phyloP scores from a whole-genome alignment of 2,888 invertebrate species.

The Lepetodrilus schrolli region DNA sequence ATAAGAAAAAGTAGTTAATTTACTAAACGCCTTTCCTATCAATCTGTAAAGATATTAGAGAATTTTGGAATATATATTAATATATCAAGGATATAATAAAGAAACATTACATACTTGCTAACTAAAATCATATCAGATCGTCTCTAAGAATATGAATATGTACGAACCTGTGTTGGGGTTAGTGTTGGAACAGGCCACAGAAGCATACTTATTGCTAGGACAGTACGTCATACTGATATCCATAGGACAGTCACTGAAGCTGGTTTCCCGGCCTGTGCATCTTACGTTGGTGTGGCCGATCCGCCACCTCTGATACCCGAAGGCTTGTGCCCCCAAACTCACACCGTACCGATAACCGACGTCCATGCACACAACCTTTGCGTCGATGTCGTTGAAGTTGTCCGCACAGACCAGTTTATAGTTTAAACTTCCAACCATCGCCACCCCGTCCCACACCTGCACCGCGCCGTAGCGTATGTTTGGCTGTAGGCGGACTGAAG shows the following conservation, averaged over 20 bases:
- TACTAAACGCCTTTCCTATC: too few species aligned
- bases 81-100: too few species aligned
- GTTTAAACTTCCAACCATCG: too few species aligned
- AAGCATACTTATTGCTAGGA: slow-evolving; percentile 57
- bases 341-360: slow-evolving; percentile 57
- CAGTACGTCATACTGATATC: slow-evolving; percentile 46
- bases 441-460: slow-evolving; percentile 35
- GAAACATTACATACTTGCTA: too few species aligned
- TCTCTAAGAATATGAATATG: too few species aligned
- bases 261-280: slow-evolving; percentile 51
- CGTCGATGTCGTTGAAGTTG: slow-evolving; percentile 56
- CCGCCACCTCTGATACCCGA: slow-evolving; percentile 47
- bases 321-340: slow-evolving; percentile 60
- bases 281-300: slow-evolving; percentile 49
- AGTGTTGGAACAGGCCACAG: slow-evolving; percentile 59
- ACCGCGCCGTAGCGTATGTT: slow-evolving; percentile 59
- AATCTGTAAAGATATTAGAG: too few species aligned
- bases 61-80: too few species aligned
- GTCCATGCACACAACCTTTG: slow-evolving; percentile 52
- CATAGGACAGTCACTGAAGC: slow-evolving; percentile 51
- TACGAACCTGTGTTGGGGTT: slow-evolving; percentile 53
- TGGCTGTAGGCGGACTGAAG: slow-evolving; percentile 56
- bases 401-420: slow-evolving; percentile 58
- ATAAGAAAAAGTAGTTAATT: too few species aligned
- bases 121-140: too few species aligned